Evolutionary conservation across 2,888 invertebrate genomes (phyloP).

Genomic region (Oxytorus armatus): DNA sequence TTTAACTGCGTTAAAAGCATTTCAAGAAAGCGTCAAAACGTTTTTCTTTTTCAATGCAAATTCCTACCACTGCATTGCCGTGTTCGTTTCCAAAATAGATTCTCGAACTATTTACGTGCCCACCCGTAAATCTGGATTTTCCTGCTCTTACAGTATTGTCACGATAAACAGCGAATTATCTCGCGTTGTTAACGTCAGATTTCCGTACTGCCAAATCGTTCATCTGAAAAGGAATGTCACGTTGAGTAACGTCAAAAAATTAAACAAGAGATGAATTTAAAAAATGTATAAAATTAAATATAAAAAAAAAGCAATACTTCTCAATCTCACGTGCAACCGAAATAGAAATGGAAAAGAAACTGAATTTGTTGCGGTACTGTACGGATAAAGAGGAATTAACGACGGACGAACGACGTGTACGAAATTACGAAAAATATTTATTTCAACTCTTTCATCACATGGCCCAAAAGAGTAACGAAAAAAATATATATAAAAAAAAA

Average conservation of each 20-base stretch:
- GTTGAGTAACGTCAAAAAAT: conserved; percentile 2
- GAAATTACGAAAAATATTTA: conserved; percentile 77
- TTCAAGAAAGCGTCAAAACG: too few relatives aligned
- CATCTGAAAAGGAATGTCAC: conserved; percentile 46
- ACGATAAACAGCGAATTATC: conserved; percentile 10
- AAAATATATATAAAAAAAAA: conserved; percentile 54
- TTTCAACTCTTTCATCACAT: conserved; percentile 68
- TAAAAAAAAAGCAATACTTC: conserved; percentile 27
- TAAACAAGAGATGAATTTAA: background rate
- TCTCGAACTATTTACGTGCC: background rate
- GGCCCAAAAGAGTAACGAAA: conserved; percentile 44
- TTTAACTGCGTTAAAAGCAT: too few relatives aligned
- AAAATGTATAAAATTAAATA: background rate
- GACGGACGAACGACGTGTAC: conserved; percentile 73
- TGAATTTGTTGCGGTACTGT: conserved; percentile 6
- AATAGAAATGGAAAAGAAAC: conserved; percentile 9
- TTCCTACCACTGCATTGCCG: conserved; percentile 8
- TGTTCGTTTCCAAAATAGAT: conserved; percentile 17
- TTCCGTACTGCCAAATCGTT: conserved; percentile 39
- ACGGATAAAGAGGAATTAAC: conserved; percentile 66
- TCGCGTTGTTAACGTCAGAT: conserved; percentile 27
- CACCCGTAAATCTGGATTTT: background rate
- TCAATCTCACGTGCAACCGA: conserved; percentile 23
- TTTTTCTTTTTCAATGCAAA: background rate
- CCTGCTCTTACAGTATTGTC: background rate